Percentiles rank a stretch among this genome's conserved stretches.
Evolutionary conservation across 2,888 invertebrate species (phyloP).

Genomic region (Nymphalis urticae): DNA sequence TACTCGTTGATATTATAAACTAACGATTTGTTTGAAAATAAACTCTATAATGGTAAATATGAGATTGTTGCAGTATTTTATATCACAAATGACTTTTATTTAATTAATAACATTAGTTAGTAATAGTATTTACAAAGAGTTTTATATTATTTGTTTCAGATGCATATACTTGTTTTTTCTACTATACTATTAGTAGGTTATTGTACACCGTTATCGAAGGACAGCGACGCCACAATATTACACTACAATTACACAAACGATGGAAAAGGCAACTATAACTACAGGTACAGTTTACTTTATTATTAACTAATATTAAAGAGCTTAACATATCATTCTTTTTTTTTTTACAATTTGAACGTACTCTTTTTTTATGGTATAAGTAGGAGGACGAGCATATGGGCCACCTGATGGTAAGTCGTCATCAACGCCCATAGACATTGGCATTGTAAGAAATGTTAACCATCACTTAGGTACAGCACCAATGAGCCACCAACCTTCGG

Average conservation of each 20-base stretch:
- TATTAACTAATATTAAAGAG: neutral
- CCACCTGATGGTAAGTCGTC: too few species aligned
- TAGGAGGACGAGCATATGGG: too few species aligned
- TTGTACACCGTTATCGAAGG: conserved; percentile 21
- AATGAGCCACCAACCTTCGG: too few species aligned
- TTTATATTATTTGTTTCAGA: neutral
- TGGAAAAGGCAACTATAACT: conserved; percentile 45
- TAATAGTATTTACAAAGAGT: neutral
- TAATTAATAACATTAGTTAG: neutral
- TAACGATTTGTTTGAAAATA: conserved; percentile 1
- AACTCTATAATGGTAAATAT: neutral
- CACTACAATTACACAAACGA: conserved; percentile 37
- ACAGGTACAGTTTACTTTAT: conserved; percentile 38
- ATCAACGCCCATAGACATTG: too few species aligned
- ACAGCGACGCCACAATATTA: conserved; percentile 34
- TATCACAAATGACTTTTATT: too few species aligned
- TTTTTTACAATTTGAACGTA: too few species aligned
- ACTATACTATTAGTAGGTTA: conserved; percentile 5
- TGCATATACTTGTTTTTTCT: conserved; percentile 5
- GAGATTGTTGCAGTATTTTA: neutral
- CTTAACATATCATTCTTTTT: too few species aligned
- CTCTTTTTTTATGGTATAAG: too few species aligned
- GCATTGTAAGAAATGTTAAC: too few species aligned
- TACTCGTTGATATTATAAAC: neutral
- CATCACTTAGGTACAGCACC: too few species aligned